Evolutionary conservation across 1,140 invertebrate genomes (phyloP), one percentile per base, ranked within the genome.

Genomic region (Sesamia nonagrioides): DNA sequence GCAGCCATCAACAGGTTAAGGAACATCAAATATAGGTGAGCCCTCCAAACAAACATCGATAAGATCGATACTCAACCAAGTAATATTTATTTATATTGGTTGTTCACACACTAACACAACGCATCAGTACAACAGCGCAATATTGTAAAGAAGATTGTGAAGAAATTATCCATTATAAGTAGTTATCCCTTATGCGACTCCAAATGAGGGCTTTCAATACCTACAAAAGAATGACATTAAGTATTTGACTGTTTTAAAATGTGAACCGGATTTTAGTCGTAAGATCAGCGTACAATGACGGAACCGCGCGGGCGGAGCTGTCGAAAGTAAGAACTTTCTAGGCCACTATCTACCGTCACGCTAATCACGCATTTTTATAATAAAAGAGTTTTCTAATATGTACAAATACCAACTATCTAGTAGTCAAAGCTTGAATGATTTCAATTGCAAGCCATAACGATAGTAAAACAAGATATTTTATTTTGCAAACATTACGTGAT

Each of bases 251-350:
- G n/a, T 58, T 77, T 60, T 74, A 50, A 81, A 85, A 91, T 85
- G 84, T 91, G 84, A 90, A 92, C 91, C 91, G 91, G 89, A 92
- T 90, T 92, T 91, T 88, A 87, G 81, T 83, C 85, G 88, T 85
- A 84, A 77, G 77, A 76, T 79, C 81, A 75, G 78, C 61, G 78
- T 84, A 81, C 78, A 66, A 81, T 76, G 76, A 78, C 73, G 60
- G 81, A 60, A 56, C 75, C 60, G 77, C 84, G 88, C 86, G 80
- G 80, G 80, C 86, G 83, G 72, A 50, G 76, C 80, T 75, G 84
- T 88, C 87, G 90, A 93, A 93, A 92, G 91, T 93, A 86, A 86
- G 42, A 78, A 88, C 89, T 93, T 92, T 94, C 91, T 92, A 92
- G 91, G 89, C 88, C 92, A 87, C 85, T 92, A 84, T 91, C 82